Evolutionary conservation across 2,797 vertebrate genomes (phyloP).

Genomic region (Enteromius thamalakanensis): DNA sequence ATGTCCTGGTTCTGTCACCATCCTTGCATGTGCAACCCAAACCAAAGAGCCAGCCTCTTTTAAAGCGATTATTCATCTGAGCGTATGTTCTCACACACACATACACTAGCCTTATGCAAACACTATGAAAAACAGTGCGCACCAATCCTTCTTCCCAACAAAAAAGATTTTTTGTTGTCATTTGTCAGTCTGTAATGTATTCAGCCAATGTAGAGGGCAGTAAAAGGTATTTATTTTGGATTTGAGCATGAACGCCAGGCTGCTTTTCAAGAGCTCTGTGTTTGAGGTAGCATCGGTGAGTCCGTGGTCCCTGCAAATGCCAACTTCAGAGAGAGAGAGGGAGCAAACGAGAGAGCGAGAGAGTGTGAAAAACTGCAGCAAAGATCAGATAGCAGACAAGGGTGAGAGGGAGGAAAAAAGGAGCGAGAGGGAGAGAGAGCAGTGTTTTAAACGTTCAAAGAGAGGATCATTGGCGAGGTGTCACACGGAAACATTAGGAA

Average conservation of each 20-base stretch:
- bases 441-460: slow-evolving; percentile 30
- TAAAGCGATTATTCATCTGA: slow-evolving; percentile 16
- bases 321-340: slow-evolving; percentile 56
- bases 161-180: not conserved
- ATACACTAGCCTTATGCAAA: slow-evolving; percentile 6
- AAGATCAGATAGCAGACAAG: slow-evolving; percentile 52
- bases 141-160: not conserved
- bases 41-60: slow-evolving; percentile 41
- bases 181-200: slow-evolving; percentile 12
- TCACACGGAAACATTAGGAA: slow-evolving; percentile 41
- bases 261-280: slow-evolving; percentile 24
- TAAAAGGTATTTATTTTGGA: slow-evolving; percentile 24
- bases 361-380: slow-evolving; percentile 68
- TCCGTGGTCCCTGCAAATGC: slow-evolving; percentile 51
- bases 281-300: slow-evolving; percentile 47
- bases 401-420: slow-evolving; percentile 27
- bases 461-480: slow-evolving; percentile 38
- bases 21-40: slow-evolving; percentile 24
- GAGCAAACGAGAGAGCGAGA: slow-evolving; percentile 68
- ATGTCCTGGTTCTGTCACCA: slow-evolving; percentile 56
- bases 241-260: not conserved
- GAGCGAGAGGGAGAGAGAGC: slow-evolving; percentile 45
- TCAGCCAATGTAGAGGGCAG: slow-evolving; percentile 5
- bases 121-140: not conserved
- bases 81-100: slow-evolving; percentile 6